phyloP scores from a whole-genome alignment of 2,113 vertebrate species.

The Tapirus terrestris region DNA sequence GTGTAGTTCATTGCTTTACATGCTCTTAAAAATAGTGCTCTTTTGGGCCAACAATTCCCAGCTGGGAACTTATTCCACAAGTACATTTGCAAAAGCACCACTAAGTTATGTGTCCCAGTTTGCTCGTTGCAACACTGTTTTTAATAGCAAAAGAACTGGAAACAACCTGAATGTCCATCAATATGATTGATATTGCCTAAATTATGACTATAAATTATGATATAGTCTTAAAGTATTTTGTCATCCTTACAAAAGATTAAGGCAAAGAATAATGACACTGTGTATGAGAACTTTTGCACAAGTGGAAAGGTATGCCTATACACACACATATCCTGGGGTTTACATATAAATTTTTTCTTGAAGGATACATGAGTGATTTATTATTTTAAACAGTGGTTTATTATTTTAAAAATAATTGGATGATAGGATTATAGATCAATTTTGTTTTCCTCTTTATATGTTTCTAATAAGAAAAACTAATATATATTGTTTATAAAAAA shows the following conservation, averaged over 20 bases:
- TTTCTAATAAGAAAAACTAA: slow-evolving; percentile 10
- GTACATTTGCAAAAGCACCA: not conserved
- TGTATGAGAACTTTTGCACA: not conserved
- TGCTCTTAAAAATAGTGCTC: slow-evolving; percentile 23
- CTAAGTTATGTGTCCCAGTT: not conserved
- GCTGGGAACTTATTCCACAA: not conserved
- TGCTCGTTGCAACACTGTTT: not conserved
- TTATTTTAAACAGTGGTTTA: slow-evolving; percentile 24
- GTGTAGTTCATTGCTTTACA: not conserved
- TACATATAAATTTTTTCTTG: not conserved
- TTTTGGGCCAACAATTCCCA: not conserved
- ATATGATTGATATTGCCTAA: not conserved
- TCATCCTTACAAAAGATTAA: slow-evolving; percentile 25
- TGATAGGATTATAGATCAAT: not conserved
- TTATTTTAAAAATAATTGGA: slow-evolving; percentile 30
- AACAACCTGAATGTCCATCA: not conserved
- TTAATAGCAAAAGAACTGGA: slow-evolving; percentile 5
- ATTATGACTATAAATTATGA: not conserved
- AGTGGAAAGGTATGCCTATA: not conserved
- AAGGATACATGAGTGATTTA: not conserved
- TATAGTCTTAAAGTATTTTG: not conserved
- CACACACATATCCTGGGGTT: not conserved
- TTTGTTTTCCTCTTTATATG: slow-evolving; percentile 6
- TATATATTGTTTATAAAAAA: not conserved
- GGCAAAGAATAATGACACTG: not conserved